Base-by-base conservation (phyloP, 2,888 invertebrate genomes). In the Xylota segnis region DNA sequence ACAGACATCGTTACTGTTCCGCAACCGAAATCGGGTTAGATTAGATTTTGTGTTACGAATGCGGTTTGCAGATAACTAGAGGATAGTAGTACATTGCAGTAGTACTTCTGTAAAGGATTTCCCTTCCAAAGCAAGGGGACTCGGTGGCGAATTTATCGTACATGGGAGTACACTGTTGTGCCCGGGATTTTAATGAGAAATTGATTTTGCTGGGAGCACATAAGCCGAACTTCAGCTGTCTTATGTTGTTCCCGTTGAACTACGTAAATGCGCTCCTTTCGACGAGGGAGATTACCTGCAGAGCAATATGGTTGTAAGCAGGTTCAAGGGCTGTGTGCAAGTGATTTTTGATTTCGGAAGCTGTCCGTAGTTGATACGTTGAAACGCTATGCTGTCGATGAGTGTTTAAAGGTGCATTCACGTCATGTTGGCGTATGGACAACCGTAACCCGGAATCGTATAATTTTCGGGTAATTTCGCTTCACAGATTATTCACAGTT, bases 31-130 rank as follows among this genome's bases (percentile, higher is more conserved):
- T 68, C 84, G 58, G 56, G 14, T 84, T 75, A 70, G 75, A 84
- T 79, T 71, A 75, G 61, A 71, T 79, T 79, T 75, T 52, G 65
- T 84, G 70, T 71, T 75, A 52, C 70, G 75, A 70, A 63, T 84
- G 75, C 45, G 79, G 79, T 79, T 75, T 59, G 23, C 14, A 23
- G 52, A 37, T 50, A 72, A 72, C 77, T 68, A 59, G 12, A n/a
- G n/a, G n/a, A 18, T 43, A 32, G 14, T 43, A 34, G 34, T 10
- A 37, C 29, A 9, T 10, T 58, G 37, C 16, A 59, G 45, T 18
- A 12, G 18, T 52, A 10, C 34, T 65, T 66, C 50, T 79, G 34
- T 47, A 16, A 29, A 32, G 37, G 56, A 71, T 27, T 47, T 54
- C 9, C 5, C n/a, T n/a, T n/a, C 9, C 40, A 40, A 5, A 18